Evolutionary conservation across 2,888 invertebrate genomes (phyloP).

Genomic region (Catonia carolina): DNA sequence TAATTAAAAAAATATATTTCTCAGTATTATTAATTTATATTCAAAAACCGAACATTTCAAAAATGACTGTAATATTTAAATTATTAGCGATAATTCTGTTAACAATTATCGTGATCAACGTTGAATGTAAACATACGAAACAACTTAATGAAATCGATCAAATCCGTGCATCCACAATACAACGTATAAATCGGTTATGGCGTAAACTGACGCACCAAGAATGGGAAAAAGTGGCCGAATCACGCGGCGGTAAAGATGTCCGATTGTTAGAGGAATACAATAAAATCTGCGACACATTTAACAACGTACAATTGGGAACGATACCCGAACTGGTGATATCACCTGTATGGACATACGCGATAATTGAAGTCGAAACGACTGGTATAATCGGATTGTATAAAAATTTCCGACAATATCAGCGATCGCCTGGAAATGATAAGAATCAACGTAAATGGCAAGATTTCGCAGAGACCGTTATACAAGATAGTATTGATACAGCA

Average conservation of each 20-base stretch:
- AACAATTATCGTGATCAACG: neutral
- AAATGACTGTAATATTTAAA: too few relatives aligned
- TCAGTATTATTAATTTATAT: too few relatives aligned
- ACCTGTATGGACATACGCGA: conserved; percentile 54
- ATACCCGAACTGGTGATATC: conserved; percentile 29
- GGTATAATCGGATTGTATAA: conserved; percentile 60
- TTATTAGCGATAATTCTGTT: neutral
- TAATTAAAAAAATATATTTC: too few relatives aligned
- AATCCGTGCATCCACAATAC: conserved; percentile 24
- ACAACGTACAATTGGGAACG: conserved; percentile 15
- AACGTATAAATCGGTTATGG: conserved; percentile 53
- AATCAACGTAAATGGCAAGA: conserved; percentile 53
- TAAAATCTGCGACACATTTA: conserved; percentile 46
- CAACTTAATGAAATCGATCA: conserved; percentile 33
- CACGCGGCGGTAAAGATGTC: conserved; percentile 42
- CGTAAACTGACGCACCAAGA: conserved; percentile 54
- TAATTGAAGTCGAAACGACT: conserved; percentile 53
- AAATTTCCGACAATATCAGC: conserved; percentile 56
- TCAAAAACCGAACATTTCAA: too few relatives aligned
- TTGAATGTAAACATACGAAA: neutral
- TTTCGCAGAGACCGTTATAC: conserved; percentile 57
- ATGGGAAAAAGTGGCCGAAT: conserved; percentile 37
- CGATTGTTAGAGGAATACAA: conserved; percentile 53
- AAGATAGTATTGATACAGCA: conserved; percentile 42
- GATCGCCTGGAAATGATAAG: conserved; percentile 39